phyloP scores from a whole-genome alignment of 53 echinoderm and acorn worm species.

The Stichopus horrens region DNA sequence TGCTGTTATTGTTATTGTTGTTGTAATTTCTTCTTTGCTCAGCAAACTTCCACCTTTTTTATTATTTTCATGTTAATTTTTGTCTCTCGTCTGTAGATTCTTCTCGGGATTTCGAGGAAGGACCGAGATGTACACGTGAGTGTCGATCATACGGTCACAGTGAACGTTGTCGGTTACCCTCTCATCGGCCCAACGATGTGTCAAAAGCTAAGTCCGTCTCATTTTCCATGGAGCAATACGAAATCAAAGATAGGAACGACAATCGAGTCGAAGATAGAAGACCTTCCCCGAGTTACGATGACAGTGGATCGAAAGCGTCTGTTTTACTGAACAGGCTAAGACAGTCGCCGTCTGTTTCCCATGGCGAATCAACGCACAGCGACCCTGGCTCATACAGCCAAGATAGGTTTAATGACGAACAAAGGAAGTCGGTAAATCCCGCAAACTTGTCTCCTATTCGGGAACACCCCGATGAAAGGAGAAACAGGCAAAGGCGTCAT shows the following conservation, averaged over 20 bases:
- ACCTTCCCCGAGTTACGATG: not conserved
- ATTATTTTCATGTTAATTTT: not conserved
- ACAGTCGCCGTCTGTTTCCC: slow-evolving; percentile 25
- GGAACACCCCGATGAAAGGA: slow-evolving; percentile 49
- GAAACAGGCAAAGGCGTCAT: slow-evolving; percentile 14
- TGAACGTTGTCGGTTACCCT: slow-evolving; percentile 83
- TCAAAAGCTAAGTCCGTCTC: slow-evolving; percentile 44
- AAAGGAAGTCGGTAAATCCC: slow-evolving; percentile 10
- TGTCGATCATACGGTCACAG: slow-evolving; percentile 89
- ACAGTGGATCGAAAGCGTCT: slow-evolving; percentile 18
- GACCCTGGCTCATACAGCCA: slow-evolving; percentile 11
- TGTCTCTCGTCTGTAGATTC: not conserved
- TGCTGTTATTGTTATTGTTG: too few relatives aligned
- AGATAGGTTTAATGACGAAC: slow-evolving; percentile 26
- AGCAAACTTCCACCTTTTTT: not conserved
- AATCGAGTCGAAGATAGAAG: slow-evolving; percentile 5
- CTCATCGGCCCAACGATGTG: slow-evolving; percentile 18
- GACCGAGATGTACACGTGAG: slow-evolving; percentile 86
- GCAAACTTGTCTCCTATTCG: slow-evolving; percentile 46
- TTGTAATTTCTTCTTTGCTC: too few relatives aligned
- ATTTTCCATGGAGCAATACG: slow-evolving; percentile 25
- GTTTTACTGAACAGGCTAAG: slow-evolving; percentile 24
- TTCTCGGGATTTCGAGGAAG: slow-evolving; percentile 66
- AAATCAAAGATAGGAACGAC: slow-evolving; percentile 25
- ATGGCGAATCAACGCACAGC: not conserved